These are phyloP conservation scores for human DNA, from an alignment of 2,113 vertebrate species.

Conservation along the genomic window GRCh38 chr11:22878501-22879000, in stretches of 20 bases:
- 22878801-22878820: not conserved
- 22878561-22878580: not conserved
- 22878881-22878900: not conserved
- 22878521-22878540: not conserved
- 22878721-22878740: not conserved
- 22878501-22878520: not conserved
- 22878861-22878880: too few relatives aligned
- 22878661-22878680: not conserved
- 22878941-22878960: not conserved
- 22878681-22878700: not conserved
- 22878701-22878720: not conserved
- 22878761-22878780: not conserved
- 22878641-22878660: not conserved
- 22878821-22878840: not conserved
- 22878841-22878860: not conserved
- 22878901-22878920: not conserved
- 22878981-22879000: not conserved
- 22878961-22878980: not conserved
- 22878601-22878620: not conserved
- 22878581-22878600: not conserved
- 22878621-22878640: not conserved
- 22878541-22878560: not conserved
- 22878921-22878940: not conserved
- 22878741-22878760: not conserved
- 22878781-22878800: accelerated